Base-by-base conservation (phyloP, 2,888 invertebrate genomes). In the Trichogramma evanescens region DNA sequence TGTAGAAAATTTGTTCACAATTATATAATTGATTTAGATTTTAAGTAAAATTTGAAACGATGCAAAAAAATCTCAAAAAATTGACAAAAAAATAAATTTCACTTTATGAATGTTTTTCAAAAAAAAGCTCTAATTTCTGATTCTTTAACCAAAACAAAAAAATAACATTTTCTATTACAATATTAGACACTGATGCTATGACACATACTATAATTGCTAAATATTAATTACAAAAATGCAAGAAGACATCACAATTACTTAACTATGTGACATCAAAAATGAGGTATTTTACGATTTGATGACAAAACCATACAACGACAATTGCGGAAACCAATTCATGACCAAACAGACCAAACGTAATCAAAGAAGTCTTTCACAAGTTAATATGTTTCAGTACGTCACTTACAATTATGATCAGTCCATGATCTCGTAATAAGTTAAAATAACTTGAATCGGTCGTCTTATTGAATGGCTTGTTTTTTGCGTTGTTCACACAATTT, bases 111-210 rank as follows among this genome's bases (percentile, higher is more conserved):
- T 26, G 26, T 61, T 56, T 10, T 58, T 59, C 61, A 63, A 59
- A 63, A 63, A 59, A 63, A 61, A 54, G 8, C 46, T 5, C 26
- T 6, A 8, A 48, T 54, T 55, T 44, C 41, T 9, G 10, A 40
- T 45, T 50, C 55, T 26, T 38, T 57, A 44, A 54, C 48, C 40
- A 50, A 63, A 57, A 54, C 54, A 44, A 59, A 13, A 56, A 65
- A 69, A 69, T 66, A 66, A 66, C 68, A 64, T 65, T 69, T 60
- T 68, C 70, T 74, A 74, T 74, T 73, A 74, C 74, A 74, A 73
- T 72, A 71, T 67, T 67, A 70, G 69, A 72, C 67, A 68, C 67
- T 65, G 66, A 71, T 67, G 69, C 71, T 71, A 71, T 69, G 71
- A 72, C 71, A 72, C 66, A 69, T 67, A 68, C 67, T 66, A 69